Percentiles rank a stretch among this genome's conserved stretches.
phyloP scores from a whole-genome alignment of 2,797 vertebrate species.

The Cryptoblepharus egeriae region DNA sequence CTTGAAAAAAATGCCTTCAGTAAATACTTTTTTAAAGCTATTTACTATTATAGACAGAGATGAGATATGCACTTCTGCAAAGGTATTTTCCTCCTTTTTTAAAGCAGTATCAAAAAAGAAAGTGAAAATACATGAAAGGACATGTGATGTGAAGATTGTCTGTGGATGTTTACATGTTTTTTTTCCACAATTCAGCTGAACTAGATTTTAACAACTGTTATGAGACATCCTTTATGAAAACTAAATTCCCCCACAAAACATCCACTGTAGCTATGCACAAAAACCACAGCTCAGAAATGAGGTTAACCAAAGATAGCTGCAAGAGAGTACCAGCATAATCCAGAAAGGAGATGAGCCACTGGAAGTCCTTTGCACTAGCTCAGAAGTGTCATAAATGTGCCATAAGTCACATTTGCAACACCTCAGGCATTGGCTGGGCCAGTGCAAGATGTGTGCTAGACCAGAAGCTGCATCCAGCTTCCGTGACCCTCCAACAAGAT shows the following conservation, averaged over 20 bases:
- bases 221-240: neutral
- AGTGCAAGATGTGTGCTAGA: no score
- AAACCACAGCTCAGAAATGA: neutral
- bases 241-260: neutral
- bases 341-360: no score
- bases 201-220: neutral
- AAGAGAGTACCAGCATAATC: no score
- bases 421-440: no score
- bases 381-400: no score
- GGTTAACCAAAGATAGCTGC: no score
- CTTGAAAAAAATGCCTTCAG: neutral
- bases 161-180: neutral
- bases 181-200: neutral
- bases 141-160: neutral
- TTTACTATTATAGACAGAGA: neutral
- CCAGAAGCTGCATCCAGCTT: no score
- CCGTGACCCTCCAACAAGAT: no score
- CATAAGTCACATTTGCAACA: no score
- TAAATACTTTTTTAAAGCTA: neutral
- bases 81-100: neutral
- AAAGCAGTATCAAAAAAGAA: neutral
- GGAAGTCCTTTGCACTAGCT: no score
- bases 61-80: neutral
- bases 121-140: neutral
- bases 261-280: neutral